Evolutionary conservation across 2,888 invertebrate genomes (phyloP), one percentile per base, ranked within the genome.

Genomic region (Caenorhabditis becei): DNA sequence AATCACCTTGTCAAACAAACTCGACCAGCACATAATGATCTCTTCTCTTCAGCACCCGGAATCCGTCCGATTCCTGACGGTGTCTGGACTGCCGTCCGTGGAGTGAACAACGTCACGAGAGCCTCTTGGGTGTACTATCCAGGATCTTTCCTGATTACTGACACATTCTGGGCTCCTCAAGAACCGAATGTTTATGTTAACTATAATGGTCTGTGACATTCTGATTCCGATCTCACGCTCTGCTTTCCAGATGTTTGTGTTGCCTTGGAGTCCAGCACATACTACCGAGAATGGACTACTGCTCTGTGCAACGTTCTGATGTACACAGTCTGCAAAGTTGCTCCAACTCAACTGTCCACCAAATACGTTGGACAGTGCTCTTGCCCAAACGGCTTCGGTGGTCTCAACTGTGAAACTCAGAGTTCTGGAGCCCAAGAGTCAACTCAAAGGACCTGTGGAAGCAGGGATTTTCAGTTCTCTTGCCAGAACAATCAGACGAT

Each of bases 181-280:
- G 85, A 86, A 51, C 86, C 86, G 0, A 86, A 86, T 56, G 49
- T 86, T 16, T 85, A 81, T 58, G 65, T 81, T 11, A 80, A 84
- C 65, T 85, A 85, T 67, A 80, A 82, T 54, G 84, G 71, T 71
- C 28, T 41, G 83, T 81, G 41, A 41, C 14, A 41, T 14, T 7
- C 7, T 3, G 41, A 41, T 41, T 3, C 14, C 41, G 10, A 14
- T 41, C 14, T 32, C 32, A 10, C 5, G 16, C 5, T 14, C 14
- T 11, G 7, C 5, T 10, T 5, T 83, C 28, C 66, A 86, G 86
- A 83, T 32, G 83, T 86, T 37, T 86, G 86, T 54, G 82, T 86
- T 1, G 62, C 79, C 24, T 65, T 86, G 20, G 65, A 82, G 66
- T 74, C 80, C 10, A 63, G 41, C 23, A 72, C 82, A 23, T 69